Evolutionary conservation across 2,113 vertebrate species (phyloP), one percentile per base, ranked within the genome.

Genomic region (Istiophorus platypterus): DNA sequence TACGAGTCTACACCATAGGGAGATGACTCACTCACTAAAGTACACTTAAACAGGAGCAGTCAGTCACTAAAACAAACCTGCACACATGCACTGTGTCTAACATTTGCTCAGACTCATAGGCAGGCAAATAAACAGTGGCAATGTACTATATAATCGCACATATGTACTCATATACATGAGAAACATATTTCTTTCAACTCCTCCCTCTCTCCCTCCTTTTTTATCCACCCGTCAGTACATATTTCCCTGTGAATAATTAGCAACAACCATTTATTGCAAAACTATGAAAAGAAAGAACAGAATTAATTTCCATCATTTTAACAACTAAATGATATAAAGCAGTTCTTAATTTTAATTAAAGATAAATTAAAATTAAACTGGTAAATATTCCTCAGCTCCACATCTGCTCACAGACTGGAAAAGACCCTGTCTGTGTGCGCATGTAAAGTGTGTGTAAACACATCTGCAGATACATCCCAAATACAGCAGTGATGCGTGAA

Each of bases 211-310:
- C 5, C 31, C 37, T 56, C 9, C 17, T 31, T 72, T 70, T 69
- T 56, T 27, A 31, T 65, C 34, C 41, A 37, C 42, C 57, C 3
- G 47, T 85, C 39, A 58, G 59, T 31, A n/a, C 51, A 76, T 81
- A 77, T 81, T 66, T 85, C 73, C 80, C 1, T 4, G 62, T 78
- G 85, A 85, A 88, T 90, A 79, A 89, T 89, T 90, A 87, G 8
- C n/a, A 49, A 9, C 67, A 10, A 59, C 22, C 56, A 74, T 73
- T 88, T 81, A 67, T 84, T 88, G 39, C 51, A 75, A 76, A 76
- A 72, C 49, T 51, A 75, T 79, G 42, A 85, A 87, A 76, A 80
- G 51, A 85, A 75, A 57, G 10, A 66, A 61, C 66, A 42, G 20
- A 78, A 84, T 85, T 72, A 24, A 90, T 90, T 88, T 81, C 17